Conservation (phyloP, 2,888 invertebrate species). For the Poecilobothrus nobilitatus region DNA sequence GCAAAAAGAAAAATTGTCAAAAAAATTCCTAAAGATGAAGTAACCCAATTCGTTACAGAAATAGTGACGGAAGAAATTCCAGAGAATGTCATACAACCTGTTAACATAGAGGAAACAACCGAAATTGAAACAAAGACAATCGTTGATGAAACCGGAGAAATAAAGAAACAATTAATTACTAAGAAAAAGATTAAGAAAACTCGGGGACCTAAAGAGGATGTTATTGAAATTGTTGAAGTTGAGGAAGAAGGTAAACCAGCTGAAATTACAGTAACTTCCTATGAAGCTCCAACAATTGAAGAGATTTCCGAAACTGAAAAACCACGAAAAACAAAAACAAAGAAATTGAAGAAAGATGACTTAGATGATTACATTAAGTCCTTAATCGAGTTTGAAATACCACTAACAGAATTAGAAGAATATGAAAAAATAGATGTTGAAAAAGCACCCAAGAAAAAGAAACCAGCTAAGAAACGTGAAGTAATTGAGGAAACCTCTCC, state of each 20-base stretch:
- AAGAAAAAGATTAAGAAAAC: slow-evolving; percentile 42
- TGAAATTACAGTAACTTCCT: slow-evolving; percentile 41
- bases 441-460: slow-evolving; percentile 47
- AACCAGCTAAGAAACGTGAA: slow-evolving; percentile 27
- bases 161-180: slow-evolving; percentile 34
- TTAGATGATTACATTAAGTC: slow-evolving; percentile 34
- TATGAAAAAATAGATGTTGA: slow-evolving; percentile 37
- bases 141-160: slow-evolving; percentile 34
- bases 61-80: slow-evolving; percentile 15
- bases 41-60: not conserved
- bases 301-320: slow-evolving; percentile 28
- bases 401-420: slow-evolving; percentile 38
- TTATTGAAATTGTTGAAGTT: slow-evolving; percentile 41
- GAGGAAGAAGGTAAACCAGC: slow-evolving; percentile 42
- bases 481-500: slow-evolving; percentile 35
- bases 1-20: not conserved
- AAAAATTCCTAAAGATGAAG: not conserved
- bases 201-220: slow-evolving; percentile 42
- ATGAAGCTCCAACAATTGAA: slow-evolving; percentile 34
- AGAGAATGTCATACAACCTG: slow-evolving; percentile 31
- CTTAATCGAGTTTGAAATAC: slow-evolving; percentile 37
- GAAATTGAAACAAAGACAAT: slow-evolving; percentile 42
- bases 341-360: slow-evolving; percentile 34
- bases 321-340: slow-evolving; percentile 22
- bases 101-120: slow-evolving; percentile 33